phyloP scores from a whole-genome alignment of 2,113 vertebrate genomes.

The Megaceryle torquata region DNA sequence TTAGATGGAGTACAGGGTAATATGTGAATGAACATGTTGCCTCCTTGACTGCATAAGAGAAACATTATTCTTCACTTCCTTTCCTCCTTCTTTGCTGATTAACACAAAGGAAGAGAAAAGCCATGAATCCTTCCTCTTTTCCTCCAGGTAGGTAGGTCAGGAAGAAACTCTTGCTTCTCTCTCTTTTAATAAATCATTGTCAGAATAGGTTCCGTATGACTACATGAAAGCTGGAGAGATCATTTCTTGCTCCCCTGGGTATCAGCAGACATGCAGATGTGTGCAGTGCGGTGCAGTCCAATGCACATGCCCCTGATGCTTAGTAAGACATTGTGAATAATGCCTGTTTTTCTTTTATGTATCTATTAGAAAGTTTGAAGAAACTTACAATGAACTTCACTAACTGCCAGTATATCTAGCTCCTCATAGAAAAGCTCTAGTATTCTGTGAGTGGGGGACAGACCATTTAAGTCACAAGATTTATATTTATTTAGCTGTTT shows the following conservation, averaged over 20 bases:
- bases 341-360: neutral
- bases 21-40: neutral
- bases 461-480: neutral
- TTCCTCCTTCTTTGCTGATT: neutral
- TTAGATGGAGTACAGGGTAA: neutral
- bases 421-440: neutral
- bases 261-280: constrained; percentile 45
- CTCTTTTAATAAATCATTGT: constrained; percentile 45
- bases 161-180: constrained; percentile 17
- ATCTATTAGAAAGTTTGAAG: neutral
- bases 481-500: neutral
- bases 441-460: neutral
- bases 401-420: neutral
- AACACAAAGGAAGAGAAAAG: constrained; percentile 1
- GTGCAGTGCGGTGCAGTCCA: neutral
- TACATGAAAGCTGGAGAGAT: constrained; percentile 40
- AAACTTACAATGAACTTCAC: neutral
- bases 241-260: constrained; percentile 6
- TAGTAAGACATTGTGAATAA: neutral
- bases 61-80: neutral
- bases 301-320: neutral
- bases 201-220: constrained; percentile 58
- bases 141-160: constrained; percentile 40
- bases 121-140: neutral
- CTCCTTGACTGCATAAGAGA: neutral